These are phyloP conservation scores for Byasa hedistus DNA, from an alignment of 2,888 invertebrate genomes.

Conservation along the genomic window DNA sequence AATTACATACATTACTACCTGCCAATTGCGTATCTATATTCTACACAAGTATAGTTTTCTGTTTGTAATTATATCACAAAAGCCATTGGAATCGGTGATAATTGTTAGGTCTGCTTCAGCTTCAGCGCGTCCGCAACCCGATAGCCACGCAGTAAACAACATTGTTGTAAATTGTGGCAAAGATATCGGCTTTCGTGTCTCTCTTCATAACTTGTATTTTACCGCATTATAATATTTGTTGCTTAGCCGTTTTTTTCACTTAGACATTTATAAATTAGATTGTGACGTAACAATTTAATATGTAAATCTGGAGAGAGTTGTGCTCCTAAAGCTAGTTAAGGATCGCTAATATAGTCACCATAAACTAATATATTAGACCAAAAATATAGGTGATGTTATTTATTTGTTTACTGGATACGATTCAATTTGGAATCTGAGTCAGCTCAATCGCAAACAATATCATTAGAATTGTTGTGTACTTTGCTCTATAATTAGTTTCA, in stretches of 20 bases:
- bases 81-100: background rate
- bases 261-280: background rate
- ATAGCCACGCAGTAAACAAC: conserved; percentile 7
- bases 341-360: too few relatives aligned
- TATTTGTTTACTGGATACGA: background rate
- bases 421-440: background rate
- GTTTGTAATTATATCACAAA: background rate
- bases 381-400: too few relatives aligned
- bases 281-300: too few relatives aligned
- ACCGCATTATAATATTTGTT: conserved; percentile 3
- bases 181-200: conserved; percentile 12
- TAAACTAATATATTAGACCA: too few relatives aligned
- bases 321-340: too few relatives aligned
- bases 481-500: conserved; percentile 21
- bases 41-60: background rate
- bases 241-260: conserved; percentile 4
- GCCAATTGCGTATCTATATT: background rate
- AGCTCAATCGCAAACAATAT: background rate
- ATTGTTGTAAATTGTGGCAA: conserved; percentile 7
- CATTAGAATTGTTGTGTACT: conserved; percentile 2
- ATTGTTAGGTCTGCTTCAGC: conserved; percentile 1
- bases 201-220: background rate
- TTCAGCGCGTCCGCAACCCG: conserved; percentile 10
- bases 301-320: too few relatives aligned
- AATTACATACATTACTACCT: background rate